Evolutionary conservation across 2,113 vertebrate species (phyloP).

Genomic region (Mobula birostris): DNA sequence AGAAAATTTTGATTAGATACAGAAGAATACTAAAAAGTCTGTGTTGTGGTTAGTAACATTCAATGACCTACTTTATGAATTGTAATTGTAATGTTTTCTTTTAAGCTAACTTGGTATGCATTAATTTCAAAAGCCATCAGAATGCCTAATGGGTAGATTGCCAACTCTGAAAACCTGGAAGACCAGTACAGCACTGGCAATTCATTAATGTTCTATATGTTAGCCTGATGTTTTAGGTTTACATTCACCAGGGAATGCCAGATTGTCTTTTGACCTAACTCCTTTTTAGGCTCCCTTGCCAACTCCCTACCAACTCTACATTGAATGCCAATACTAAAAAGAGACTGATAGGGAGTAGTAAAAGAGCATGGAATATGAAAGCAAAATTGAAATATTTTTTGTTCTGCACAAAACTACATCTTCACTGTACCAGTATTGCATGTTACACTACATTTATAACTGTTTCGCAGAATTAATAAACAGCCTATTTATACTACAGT

Average conservation of each 20-base stretch:
- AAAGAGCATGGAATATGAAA: neutral
- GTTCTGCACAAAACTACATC: neutral
- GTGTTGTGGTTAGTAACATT: neutral
- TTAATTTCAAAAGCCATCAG: neutral
- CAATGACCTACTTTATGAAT: neutral
- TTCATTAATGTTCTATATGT: neutral
- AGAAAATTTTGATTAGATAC: slow-evolving; percentile 12
- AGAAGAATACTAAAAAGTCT: slow-evolving; percentile 15
- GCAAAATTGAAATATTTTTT: neutral
- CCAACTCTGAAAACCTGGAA: neutral
- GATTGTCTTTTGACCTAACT: neutral
- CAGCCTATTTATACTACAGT: neutral
- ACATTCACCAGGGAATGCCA: no score
- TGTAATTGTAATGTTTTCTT: neutral
- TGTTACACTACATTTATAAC: neutral
- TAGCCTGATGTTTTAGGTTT: neutral
- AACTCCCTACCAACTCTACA: neutral
- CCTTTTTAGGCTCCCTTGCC: neutral
- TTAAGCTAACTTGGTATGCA: neutral
- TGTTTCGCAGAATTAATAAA: neutral
- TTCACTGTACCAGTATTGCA: neutral
- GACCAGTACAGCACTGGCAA: neutral
- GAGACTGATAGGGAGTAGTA: neutral
- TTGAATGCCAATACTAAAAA: neutral
- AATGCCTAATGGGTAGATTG: neutral